Base-by-base conservation (phyloP, 2,888 invertebrate species). In the Athalia cordata region DNA sequence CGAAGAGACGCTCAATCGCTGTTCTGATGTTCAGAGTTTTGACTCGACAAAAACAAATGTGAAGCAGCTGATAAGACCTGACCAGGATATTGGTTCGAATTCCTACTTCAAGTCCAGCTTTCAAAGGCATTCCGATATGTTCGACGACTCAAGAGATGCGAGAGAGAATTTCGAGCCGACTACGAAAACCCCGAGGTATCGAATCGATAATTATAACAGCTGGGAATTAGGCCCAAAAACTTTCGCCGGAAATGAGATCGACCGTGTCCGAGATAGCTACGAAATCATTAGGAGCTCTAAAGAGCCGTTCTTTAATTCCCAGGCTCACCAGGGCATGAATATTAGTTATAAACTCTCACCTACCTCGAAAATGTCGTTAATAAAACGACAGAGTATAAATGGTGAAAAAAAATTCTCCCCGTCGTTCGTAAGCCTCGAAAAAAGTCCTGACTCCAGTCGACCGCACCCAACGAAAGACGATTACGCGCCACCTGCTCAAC, bases 81-180 rank as follows among this genome's bases (percentile, higher is more conserved):
- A 72, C 13, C 47, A 57, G 13, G 59, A 72, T 13, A 45, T 11
- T 0, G 9, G 29, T n/a, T n/a, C 52, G n/a, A 9, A 72, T 9
- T 72, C 72, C n/a, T 15, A 59, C 13, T 72, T 72, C 57, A 13
- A 59, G 4, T 72, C 72, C n/a, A 72, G 72, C 59, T 72, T 59
- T 13, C 57, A 43, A 59, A 57, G 47, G 47, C 57, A 72, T 59
- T 72, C 72, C 13, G 8, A 72, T 47, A 72, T 72, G 72, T 59
- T 72, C 6, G 45, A 72, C 8, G 59, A 47, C 29, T 7, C 59
- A 13, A 59, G 13, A 59, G 59, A 45, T 45, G 52, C 59, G 47
- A 47, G 59, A 72, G 47, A 15, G 52, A 55, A 50, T 68, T 68
- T 15, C 15, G 15, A 49, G 13, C 15, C 49, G 5, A 49, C 13